A percentile compares a stretch with the other conserved stretches of the same genome.
phyloP scores from a whole-genome alignment of 2,888 invertebrate species.

The Suillia variegata region DNA sequence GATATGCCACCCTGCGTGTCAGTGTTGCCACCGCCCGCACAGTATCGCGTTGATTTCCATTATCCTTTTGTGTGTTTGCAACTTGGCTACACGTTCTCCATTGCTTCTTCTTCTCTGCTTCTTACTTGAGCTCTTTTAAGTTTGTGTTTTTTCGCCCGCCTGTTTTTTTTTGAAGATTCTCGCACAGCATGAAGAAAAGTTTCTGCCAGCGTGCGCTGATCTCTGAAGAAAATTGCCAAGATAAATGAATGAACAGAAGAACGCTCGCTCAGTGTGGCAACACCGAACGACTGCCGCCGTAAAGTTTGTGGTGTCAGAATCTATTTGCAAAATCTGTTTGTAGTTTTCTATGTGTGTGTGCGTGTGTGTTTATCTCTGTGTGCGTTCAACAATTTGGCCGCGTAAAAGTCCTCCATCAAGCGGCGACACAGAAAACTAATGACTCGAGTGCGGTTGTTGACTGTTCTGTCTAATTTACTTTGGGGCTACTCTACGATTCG shows the following conservation, averaged over 20 bases:
- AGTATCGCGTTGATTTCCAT: slow-evolving; percentile 17
- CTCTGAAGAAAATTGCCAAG: slow-evolving; percentile 22
- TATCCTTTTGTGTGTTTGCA: slow-evolving; percentile 3
- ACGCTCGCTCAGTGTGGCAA: background rate
- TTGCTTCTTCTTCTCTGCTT: background rate
- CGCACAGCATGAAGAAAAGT: slow-evolving; percentile 11
- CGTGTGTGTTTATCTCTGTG: background rate
- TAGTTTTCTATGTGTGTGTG: slow-evolving; percentile 4
- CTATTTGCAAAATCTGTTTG: slow-evolving; percentile 30
- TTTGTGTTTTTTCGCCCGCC: background rate
- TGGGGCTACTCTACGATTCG: slow-evolving; percentile 6
- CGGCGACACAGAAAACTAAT: slow-evolving; percentile 27
- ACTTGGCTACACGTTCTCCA: slow-evolving; percentile 7
- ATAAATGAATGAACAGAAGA: slow-evolving; percentile 28
- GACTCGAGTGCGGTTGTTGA: slow-evolving; percentile 32
- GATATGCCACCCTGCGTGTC: background rate
- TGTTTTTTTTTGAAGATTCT: too few relatives aligned
- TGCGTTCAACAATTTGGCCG: background rate
- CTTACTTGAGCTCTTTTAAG: background rate
- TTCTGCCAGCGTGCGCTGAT: slow-evolving; percentile 5
- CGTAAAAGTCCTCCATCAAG: slow-evolving; percentile 16
- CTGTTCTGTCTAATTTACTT: slow-evolving; percentile 33
- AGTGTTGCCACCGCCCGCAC: background rate
- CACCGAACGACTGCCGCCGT: background rate
- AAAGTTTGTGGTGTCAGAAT: slow-evolving; percentile 29